Evolutionary conservation across 2,888 invertebrate genomes (phyloP).

Genomic region (Clitarchus hookeri): DNA sequence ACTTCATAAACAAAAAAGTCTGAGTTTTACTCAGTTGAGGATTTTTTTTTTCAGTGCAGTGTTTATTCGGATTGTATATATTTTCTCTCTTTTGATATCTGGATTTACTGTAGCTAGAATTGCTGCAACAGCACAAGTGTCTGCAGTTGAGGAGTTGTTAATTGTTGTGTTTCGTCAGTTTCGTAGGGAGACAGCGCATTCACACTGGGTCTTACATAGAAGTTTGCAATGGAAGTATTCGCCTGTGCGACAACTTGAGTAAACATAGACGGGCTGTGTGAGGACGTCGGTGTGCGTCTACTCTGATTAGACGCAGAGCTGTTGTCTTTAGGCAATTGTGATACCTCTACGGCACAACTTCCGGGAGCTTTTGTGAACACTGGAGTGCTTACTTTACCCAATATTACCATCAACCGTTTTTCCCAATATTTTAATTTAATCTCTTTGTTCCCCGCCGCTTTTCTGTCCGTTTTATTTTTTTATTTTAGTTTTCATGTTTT

Average conservation of each 20-base stretch:
- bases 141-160: conserved; percentile 19
- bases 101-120: not conserved
- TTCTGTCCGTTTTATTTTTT: no score
- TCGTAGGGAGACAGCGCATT: not conserved
- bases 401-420: not conserved
- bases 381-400: not conserved
- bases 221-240: not conserved
- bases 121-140: conserved; percentile 24
- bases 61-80: not conserved
- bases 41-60: conserved; percentile 6
- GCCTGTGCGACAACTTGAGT: conserved; percentile 22
- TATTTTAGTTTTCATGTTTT: conserved; percentile 20
- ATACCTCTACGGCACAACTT: conserved; percentile 1
- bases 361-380: not conserved
- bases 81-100: not conserved
- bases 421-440: conserved; percentile 2
- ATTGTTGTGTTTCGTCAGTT: not conserved
- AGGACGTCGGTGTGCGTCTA: not conserved
- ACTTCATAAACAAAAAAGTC: conserved; percentile 23
- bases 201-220: conserved; percentile 22
- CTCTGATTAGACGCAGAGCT: conserved; percentile 22
- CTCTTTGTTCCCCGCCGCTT: not conserved
- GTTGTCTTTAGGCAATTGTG: conserved; percentile 15
- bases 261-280: not conserved
- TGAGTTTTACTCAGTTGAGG: not conserved